Base-by-base conservation (phyloP, 2,888 invertebrate genomes). In the Rhogogaster chlorosoma region DNA sequence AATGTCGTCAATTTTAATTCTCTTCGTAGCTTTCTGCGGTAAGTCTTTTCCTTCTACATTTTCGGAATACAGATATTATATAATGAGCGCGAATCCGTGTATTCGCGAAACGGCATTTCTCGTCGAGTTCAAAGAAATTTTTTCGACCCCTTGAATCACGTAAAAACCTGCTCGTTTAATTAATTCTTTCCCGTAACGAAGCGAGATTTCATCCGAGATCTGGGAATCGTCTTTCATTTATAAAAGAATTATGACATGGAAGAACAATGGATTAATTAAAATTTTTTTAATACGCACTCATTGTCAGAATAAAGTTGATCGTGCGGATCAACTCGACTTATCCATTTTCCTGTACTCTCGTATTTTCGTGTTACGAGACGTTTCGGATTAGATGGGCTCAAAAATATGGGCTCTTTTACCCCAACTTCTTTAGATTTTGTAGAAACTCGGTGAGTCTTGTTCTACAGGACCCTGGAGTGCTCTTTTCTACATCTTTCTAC, bases 1-100 rank as follows among this genome's bases (percentile, higher is more conserved):
- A 86, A 91, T 92, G 87, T 90, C 91, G 84, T 87, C 84, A 87
- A 86, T 91, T 86, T 88, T 91, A 86, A 87, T 91, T 84, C 88
- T 90, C 86, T 88, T 89, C 83, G 87, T 89, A 83, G 87, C 90
- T 86, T 87, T 91, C 64, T 89, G 89, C 84, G 91, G 92, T 92
- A 86, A 91, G 92, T 87, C 64, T 15, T 77, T 45, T 0, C 45
- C 15, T 45, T 12, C 15, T 15, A 45, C 15, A 2, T 45, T 45
- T 45, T 45, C 12, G 12, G 12, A 42, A 45, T 45, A 3, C 15
- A 15, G 0, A 45, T 7, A 12, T 42, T 1, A 45, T 7, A 12
- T 42, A 15, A 3, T 45, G 45, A 15, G 45, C 4, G 22, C 29
- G 42, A 73, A 32, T 67, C 32, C 67, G 32, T 26, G 3, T 18